phyloP scores from a whole-genome alignment of 2,113 vertebrate species.

The Zosterops borbonicus region DNA sequence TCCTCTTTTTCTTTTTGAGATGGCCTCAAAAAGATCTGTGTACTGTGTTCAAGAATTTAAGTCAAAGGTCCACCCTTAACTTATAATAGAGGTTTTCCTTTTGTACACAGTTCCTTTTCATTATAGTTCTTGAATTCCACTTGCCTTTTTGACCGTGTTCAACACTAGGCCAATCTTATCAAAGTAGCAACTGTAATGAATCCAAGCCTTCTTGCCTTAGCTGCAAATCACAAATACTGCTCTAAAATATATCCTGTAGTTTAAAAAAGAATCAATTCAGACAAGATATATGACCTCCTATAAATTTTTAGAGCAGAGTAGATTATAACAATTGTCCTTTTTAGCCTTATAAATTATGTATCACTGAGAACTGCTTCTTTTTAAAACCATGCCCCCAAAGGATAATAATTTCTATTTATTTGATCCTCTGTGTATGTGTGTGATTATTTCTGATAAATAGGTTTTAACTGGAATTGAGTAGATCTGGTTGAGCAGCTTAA shows the following conservation, averaged over 20 bases:
- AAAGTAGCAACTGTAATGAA: neutral
- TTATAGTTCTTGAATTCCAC: neutral
- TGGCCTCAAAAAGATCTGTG: neutral
- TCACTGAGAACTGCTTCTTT: conserved; percentile 22
- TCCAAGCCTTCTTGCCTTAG: neutral
- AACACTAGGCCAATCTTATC: neutral
- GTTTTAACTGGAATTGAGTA: conserved; percentile 3
- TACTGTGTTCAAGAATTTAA: neutral
- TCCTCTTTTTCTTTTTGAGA: neutral
- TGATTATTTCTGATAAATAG: neutral
- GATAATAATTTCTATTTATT: conserved; percentile 43
- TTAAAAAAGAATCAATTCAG: conserved; percentile 34
- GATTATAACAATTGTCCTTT: conserved; percentile 30
- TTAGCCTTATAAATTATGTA: conserved; percentile 47
- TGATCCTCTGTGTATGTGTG: neutral
- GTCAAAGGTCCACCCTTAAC: neutral
- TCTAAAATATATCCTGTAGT: conserved; percentile 16
- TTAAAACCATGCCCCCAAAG: neutral
- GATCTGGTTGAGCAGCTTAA: neutral
- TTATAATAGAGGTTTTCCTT: neutral
- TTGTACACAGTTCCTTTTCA: neutral
- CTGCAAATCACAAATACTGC: neutral
- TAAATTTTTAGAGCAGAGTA: conserved; percentile 22
- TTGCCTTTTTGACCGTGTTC: neutral
- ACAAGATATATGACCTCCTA: neutral